Conservation (phyloP, 2,888 invertebrate species). For the Heliconius charithonia region DNA sequence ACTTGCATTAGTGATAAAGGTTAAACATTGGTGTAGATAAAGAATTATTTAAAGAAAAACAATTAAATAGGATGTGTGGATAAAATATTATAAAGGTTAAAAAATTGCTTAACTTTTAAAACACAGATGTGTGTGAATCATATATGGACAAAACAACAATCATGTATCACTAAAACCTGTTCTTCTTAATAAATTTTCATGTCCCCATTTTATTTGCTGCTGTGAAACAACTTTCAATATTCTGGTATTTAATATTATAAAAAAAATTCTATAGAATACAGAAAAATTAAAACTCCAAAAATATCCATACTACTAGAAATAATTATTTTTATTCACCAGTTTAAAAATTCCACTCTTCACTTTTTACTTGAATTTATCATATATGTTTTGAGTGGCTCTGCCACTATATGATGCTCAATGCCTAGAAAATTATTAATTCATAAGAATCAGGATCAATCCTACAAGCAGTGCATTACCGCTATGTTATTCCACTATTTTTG, state of each 20-base stretch:
- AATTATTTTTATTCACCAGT: too few relatives aligned
- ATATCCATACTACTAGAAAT: background rate
- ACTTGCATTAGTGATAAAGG: slow-evolving; percentile 29
- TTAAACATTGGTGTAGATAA: slow-evolving; percentile 31
- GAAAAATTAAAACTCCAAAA: background rate
- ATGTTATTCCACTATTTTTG: too few relatives aligned
- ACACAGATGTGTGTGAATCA: background rate
- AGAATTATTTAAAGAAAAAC: slow-evolving; percentile 19
- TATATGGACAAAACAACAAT: slow-evolving; percentile 19
- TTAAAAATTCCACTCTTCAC: too few relatives aligned
- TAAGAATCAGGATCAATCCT: too few relatives aligned
- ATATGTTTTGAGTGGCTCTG: too few relatives aligned
- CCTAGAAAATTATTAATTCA: too few relatives aligned
- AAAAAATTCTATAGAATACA: background rate
- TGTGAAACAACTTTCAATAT: slow-evolving; percentile 3
- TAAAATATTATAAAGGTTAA: background rate
- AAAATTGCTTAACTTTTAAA: background rate
- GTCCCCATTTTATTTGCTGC: background rate
- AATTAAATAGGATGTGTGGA: background rate
- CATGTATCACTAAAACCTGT: slow-evolving; percentile 10
- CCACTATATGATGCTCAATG: too few relatives aligned
- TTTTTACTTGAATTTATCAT: too few relatives aligned
- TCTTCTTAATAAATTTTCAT: slow-evolving; percentile 21
- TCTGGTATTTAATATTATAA: background rate
- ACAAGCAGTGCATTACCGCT: too few relatives aligned